Conservation (phyloP, 1,140 invertebrate genomes). For the Himalopsyche phryganea region DNA sequence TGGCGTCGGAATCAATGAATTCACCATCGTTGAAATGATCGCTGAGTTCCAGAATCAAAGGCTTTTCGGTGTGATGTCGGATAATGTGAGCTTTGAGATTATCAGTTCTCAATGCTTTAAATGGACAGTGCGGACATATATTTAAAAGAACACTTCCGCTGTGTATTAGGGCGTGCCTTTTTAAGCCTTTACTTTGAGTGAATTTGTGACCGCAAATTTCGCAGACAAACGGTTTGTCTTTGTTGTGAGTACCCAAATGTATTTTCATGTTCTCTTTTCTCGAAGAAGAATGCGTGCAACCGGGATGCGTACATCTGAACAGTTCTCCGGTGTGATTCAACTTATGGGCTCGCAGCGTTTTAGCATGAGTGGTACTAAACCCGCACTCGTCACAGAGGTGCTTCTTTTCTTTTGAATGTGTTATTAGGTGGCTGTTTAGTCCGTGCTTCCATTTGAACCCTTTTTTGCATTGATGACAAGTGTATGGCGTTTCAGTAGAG, state of each 20-base stretch:
- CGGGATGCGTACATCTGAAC: constrained; percentile 51
- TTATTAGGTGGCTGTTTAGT: constrained; percentile 56
- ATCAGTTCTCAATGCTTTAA: constrained; percentile 53
- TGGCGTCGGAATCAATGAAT: constrained; percentile 9
- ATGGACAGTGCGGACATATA: constrained; percentile 49
- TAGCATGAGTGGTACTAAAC: constrained; percentile 57
- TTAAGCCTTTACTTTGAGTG: constrained; percentile 50
- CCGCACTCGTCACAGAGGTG: constrained; percentile 62
- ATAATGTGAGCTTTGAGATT: constrained; percentile 56
- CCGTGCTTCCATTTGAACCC: constrained; percentile 65
- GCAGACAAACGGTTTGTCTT: constrained; percentile 53
- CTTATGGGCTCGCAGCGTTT: constrained; percentile 56
- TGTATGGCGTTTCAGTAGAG: constrained; percentile 54
- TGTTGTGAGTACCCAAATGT: constrained; percentile 55
- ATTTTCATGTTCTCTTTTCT: constrained; percentile 53
- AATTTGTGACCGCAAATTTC: constrained; percentile 53
- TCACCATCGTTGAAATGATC: constrained; percentile 27
- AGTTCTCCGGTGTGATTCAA: constrained; percentile 55
- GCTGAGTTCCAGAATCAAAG: constrained; percentile 40
- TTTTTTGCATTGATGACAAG: constrained; percentile 57
- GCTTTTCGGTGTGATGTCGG: constrained; percentile 43
- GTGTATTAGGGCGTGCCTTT: constrained; percentile 50
- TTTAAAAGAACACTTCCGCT: constrained; percentile 37
- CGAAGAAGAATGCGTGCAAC: constrained; percentile 49
- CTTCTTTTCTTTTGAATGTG: constrained; percentile 56